phyloP scores from a whole-genome alignment of 2,888 invertebrate genomes.

The Scaptomyza caliginosa region DNA sequence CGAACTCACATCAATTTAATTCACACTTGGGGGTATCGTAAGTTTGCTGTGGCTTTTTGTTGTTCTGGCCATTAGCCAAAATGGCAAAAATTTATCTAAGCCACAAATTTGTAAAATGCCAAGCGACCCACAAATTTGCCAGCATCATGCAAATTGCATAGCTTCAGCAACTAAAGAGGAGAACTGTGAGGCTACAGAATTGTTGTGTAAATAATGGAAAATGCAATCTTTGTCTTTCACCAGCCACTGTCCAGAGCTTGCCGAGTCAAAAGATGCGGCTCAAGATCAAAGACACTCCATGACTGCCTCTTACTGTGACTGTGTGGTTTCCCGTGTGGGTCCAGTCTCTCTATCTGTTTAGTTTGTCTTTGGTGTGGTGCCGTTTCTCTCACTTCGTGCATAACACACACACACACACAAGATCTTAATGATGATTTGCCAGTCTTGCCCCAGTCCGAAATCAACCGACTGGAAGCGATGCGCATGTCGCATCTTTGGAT shows the following conservation, averaged over 20 bases:
- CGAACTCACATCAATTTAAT: conserved; percentile 30
- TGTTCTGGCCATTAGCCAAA: conserved; percentile 53
- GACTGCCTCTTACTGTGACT: conserved; percentile 10
- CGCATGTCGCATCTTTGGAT: conserved; percentile 38
- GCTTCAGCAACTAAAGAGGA: neutral
- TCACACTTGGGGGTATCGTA: conserved; percentile 57
- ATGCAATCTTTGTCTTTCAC: conserved; percentile 53
- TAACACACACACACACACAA: conserved; percentile 14
- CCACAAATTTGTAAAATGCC: conserved; percentile 40
- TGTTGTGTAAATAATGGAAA: conserved; percentile 45
- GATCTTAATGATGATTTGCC: conserved; percentile 75
- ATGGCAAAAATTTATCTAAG: conserved; percentile 51
- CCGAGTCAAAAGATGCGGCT: conserved; percentile 17
- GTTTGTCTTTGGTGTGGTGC: conserved; percentile 31
- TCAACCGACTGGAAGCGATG: conserved; percentile 46
- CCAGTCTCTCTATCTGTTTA: conserved; percentile 3
- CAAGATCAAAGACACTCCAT: conserved; percentile 42
- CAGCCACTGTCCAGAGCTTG: conserved; percentile 33
- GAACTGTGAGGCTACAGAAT: conserved; percentile 25
- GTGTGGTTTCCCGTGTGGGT: conserved; percentile 17
- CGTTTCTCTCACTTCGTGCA: conserved; percentile 55
- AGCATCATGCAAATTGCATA: conserved; percentile 25
- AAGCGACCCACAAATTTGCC: conserved; percentile 26
- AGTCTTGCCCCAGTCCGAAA: conserved; percentile 37
- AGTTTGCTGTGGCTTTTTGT: conserved; percentile 35